Evolutionary conservation across 2,888 invertebrate genomes (phyloP), one percentile per base, ranked within the genome.

Genomic region (Dinocampus coccinellae): DNA sequence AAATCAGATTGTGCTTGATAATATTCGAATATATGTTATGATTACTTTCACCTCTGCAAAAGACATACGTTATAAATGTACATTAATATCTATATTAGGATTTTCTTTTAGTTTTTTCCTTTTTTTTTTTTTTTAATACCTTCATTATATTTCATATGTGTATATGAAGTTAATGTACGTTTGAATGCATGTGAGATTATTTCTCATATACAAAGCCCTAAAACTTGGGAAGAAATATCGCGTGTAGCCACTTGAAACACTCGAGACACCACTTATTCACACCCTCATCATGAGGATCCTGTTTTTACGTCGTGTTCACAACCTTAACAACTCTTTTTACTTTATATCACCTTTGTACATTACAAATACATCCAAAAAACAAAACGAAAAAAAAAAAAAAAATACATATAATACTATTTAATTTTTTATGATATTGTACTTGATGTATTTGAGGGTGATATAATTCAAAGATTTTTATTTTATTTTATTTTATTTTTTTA

Each of bases 221-320:
- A 13, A n/a, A 34, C 20, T 22, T 66, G 74, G 79, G 76, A 77
- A 47, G 47, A n/a, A 79, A 82, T 82, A 79, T 76, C 74, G 66
- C 52, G 72, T 3, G 9, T 16, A 47, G 75, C 77, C 77, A 80
- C 83, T 83, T 77, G 78, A 78, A 80, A 77, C 80, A 82, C 84
- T 84, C 70, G 84, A 84, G 84, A 84, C 84, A 74, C 77, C 47
- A 81, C 84, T 84, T 82, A 84, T 84, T 84, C 84, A 79, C 84
- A 81, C 84, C 82, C 81, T 81, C 78, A 77, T 82, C 82, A 81
- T 83, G 81, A 76, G 76, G 74, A 80, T 77, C 79, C 42, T 55
- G 64, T 72, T 73, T 73, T 73, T 69, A 33, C 60, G 16, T 69
- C 52, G 16, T 16, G 20, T 29, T 62, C 61, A 52, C 70, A 22